phyloP scores from a whole-genome alignment of 2,113 vertebrate species.

The Leptobrachium leishanense region DNA sequence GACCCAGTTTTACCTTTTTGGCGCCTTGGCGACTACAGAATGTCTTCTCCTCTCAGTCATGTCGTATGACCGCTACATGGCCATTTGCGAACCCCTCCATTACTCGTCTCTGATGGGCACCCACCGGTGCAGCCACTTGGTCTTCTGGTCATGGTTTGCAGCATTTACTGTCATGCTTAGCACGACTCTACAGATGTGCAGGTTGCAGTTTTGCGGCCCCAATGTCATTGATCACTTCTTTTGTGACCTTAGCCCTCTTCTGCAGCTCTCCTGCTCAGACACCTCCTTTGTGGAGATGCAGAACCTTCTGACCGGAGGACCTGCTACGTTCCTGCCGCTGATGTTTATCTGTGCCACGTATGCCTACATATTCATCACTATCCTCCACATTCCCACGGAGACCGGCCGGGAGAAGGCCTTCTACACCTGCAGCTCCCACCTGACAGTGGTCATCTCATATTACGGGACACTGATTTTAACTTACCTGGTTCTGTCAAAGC shows the following conservation, averaged over 20 bases:
- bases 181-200: not conserved
- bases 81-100: constrained; percentile 15
- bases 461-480: constrained; percentile 17
- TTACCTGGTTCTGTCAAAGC: constrained; percentile 8
- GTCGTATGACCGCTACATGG: constrained; percentile 35
- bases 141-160: constrained; percentile 9
- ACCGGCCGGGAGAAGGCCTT: constrained; percentile 31
- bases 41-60: constrained; percentile 26
- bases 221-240: constrained; percentile 32
- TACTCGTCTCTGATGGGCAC: constrained; percentile 6
- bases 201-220: constrained; percentile 12
- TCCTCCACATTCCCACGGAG: constrained; percentile 43
- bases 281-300: constrained; percentile 4
- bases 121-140: not conserved
- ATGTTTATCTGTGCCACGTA: constrained; percentile 22
- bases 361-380: not conserved
- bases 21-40: constrained; percentile 3
- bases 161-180: constrained; percentile 1
- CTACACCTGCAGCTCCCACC: constrained; percentile 21
- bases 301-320: constrained; percentile 3
- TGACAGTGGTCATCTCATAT: constrained; percentile 22
- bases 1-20: constrained; percentile 30
- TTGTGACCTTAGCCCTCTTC: constrained; percentile 18
- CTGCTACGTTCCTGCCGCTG: constrained; percentile 13
- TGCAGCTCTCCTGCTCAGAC: constrained; percentile 26